Evolutionary conservation across 2,888 invertebrate species (phyloP), one percentile per base, ranked within the genome.

Genomic region (Platycnemis pennipes): DNA sequence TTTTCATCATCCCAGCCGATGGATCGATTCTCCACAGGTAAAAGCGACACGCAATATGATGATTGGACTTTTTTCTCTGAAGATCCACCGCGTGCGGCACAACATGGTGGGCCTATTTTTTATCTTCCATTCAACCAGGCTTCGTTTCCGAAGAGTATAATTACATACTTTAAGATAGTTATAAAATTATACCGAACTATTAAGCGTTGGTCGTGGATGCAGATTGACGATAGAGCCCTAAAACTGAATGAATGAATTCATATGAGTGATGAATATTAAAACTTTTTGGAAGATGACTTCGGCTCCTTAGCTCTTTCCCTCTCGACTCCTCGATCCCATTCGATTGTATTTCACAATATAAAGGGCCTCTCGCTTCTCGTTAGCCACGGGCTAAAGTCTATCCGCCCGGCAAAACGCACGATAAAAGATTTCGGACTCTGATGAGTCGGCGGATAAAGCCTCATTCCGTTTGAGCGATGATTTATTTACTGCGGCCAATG

Each of bases 381-480:
- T 77, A 37, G 77, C 77, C 77, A 37, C 31, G 37, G 77, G 77
- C 77, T 16, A 37, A 37, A 77, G 16, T 77, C 37, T 53, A 89
- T 89, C 89, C 16, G 1, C 45, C 22, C 45, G n/a, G n/a, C 87
- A 44, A 31, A 8, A 11, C 31, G 37, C n/a, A 77, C 77, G 37
- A 89, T 53, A 37, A 19, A 56, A 89, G 89, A 53, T 42, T 56
- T 53, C 89, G 56, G 89, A 77, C 26, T 37, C 11, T 37, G 77
- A 89, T 89, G 89, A 37, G 42, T 37, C 56, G 56, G 31, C 2
- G n/a, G 89, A 56, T 37, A 77, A 53, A 37, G 37, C 56, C 56
- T 89, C 89, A 89, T 89, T 89, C 56, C 42, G 56, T 56, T 42
- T 89, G 89, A 89, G 53, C 56, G 44, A 89, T 89, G 89, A 89